Evolutionary conservation across 2,888 invertebrate species (phyloP), one percentile per base, ranked within the genome.

Genomic region (Petrolisthes cinctipes): DNA sequence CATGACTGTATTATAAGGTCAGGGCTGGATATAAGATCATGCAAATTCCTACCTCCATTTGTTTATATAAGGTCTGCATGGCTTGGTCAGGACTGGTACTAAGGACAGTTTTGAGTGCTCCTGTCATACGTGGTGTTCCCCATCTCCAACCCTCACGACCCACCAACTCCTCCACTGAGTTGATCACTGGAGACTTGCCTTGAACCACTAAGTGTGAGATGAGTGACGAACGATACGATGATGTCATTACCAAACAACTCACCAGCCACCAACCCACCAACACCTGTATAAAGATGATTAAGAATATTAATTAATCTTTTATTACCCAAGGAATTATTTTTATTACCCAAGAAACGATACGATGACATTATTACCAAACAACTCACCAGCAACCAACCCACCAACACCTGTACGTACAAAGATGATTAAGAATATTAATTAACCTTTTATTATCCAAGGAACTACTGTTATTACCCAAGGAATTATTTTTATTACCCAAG

Each of bases 151-250:
- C 79, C 0, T 68, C 37, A 6, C 75, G n/a, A n/a, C 20, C 66
- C 53, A 82, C 90, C 90, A 54, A 88, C 89, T 17, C 86, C 82
- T 61, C 91, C 90, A 14, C 53, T 85, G 11, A 91, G 89, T 86
- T 90, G 89, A 56, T 91, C 90, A 86, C 91, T 91, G 9, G 90
- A 90, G 57, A 91, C 91, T 23, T 89, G 89, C 53, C 89, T 83
- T 76, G 91, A 91, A 57, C 86, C 91, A 51, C 91, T 91, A 73
- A 91, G 91, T 81, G 88, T 88, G 90, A 89, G 90, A 53, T 91
- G 91, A 83, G 76, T 17, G 84, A 66, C 53, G 88, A 88, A 53
- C 85, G 71, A 76, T 82, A 88, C 17, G 81, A 84, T 4, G 84
- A 76, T 4, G 82, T 54, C n/a, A 88, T 73, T 66, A 85, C 76